Evolutionary conservation across 2,113 vertebrate species (phyloP).

Genomic region (Cheirogaleus medius): DNA sequence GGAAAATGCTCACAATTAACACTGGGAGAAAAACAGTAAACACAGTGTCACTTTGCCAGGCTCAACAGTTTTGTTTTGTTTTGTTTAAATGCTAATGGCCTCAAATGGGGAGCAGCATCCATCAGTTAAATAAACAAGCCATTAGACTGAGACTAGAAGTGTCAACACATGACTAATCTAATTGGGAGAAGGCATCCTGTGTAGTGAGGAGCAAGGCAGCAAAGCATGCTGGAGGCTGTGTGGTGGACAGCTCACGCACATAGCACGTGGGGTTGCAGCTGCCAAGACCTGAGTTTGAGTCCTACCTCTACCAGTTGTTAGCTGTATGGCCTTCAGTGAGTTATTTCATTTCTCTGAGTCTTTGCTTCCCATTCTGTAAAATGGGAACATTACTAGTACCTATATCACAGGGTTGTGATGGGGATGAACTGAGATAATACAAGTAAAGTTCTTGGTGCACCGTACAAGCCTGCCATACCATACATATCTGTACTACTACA

Average conservation of each 20-base stretch:
- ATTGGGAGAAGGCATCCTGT: slow-evolving; percentile 62
- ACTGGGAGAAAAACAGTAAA: slow-evolving; percentile 72
- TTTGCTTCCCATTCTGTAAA: slow-evolving; percentile 39
- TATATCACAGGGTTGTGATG: neutral
- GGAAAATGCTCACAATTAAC: slow-evolving; percentile 75
- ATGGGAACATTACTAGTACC: neutral
- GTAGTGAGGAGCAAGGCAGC: slow-evolving; percentile 47
- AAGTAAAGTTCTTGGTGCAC: neutral
- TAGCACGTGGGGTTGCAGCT: neutral
- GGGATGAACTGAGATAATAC: neutral
- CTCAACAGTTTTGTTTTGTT: slow-evolving; percentile 80
- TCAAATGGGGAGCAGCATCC: slow-evolving; percentile 78
- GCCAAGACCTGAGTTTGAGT: slow-evolving; percentile 40
- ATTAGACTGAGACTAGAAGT: slow-evolving; percentile 76
- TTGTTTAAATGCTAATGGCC: slow-evolving; percentile 79
- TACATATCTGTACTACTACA: neutral
- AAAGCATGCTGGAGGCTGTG: slow-evolving; percentile 55
- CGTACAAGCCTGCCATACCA: neutral
- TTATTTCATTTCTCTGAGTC: slow-evolving; percentile 4
- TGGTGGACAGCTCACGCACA: neutral
- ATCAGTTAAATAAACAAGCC: slow-evolving; percentile 82
- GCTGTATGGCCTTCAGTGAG: neutral
- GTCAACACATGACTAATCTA: slow-evolving; percentile 81
- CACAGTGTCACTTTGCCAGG: slow-evolving; percentile 75
- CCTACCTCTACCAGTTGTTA: neutral